phyloP scores from a whole-genome alignment of 2,888 invertebrate species.

The Phaonia tiefii region DNA sequence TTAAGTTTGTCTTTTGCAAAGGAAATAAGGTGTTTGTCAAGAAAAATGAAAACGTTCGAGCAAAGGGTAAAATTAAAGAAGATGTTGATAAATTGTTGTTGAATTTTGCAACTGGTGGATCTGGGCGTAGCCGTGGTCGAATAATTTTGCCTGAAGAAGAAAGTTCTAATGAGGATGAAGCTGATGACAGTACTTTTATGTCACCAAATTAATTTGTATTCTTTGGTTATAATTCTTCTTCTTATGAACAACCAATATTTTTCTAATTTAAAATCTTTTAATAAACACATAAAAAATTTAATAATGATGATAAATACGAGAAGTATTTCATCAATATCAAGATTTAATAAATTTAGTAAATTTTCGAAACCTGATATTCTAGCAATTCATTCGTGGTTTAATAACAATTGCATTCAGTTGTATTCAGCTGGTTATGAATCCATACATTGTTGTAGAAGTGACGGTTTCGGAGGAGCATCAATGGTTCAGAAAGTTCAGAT shows the following conservation, averaged over 20 bases:
- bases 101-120: too few relatives aligned
- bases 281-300: constrained; percentile 4
- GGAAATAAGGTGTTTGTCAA: not conserved
- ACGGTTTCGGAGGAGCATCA: constrained; percentile 8
- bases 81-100: too few relatives aligned
- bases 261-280: constrained; percentile 20
- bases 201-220: not conserved
- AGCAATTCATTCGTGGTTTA: constrained; percentile 5
- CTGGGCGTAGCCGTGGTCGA: too few relatives aligned
- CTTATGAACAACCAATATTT: not conserved
- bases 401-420: constrained; percentile 1
- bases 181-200: too few relatives aligned
- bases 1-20: too few relatives aligned
- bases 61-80: not conserved
- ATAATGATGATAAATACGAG: not conserved
- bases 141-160: too few relatives aligned
- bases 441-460: not conserved
- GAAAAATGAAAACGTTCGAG: not conserved
- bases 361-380: too few relatives aligned
- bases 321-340: too few relatives aligned
- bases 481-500: too few relatives aligned
- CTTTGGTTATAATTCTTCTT: not conserved
- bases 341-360: too few relatives aligned
- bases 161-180: too few relatives aligned
- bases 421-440: not conserved